Evolutionary conservation across 2,888 invertebrate species (phyloP).

Genomic region (Lasius platythorax): DNA sequence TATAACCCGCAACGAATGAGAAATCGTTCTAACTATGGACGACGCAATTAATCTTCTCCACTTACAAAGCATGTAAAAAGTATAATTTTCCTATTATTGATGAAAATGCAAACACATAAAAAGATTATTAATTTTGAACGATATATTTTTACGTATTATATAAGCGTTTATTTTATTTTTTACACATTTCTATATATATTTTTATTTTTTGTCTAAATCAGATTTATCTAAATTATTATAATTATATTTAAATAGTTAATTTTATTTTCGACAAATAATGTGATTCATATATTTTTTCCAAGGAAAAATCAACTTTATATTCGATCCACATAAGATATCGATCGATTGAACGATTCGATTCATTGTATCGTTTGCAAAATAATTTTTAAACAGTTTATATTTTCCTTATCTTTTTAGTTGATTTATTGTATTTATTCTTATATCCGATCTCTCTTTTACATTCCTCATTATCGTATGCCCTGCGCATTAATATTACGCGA

Average conservation of each 20-base stretch:
- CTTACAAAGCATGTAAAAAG: constrained; percentile 36
- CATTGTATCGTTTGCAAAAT: background rate
- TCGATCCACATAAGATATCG: background rate
- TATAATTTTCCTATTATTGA: background rate
- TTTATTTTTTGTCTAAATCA: background rate
- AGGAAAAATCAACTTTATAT: background rate
- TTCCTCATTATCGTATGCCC: background rate
- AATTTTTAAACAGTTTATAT: background rate
- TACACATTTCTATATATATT: background rate
- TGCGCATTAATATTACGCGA: background rate
- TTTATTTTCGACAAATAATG: background rate
- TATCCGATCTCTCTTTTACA: background rate
- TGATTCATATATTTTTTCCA: background rate
- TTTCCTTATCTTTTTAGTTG: background rate
- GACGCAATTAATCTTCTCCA: constrained; percentile 44
- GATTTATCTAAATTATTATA: background rate
- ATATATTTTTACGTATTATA: background rate
- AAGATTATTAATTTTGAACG: background rate
- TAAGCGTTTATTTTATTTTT: constrained; percentile 1
- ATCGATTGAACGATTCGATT: background rate
- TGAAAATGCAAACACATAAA: background rate
- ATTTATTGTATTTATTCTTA: background rate
- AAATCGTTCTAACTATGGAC: constrained; percentile 1
- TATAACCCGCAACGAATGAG: constrained; percentile 34
- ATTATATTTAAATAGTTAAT: background rate